Percentiles rank a stretch among this genome's conserved stretches.
Evolutionary conservation across 2,888 invertebrate species (phyloP).

Genomic region (Thera britannica): DNA sequence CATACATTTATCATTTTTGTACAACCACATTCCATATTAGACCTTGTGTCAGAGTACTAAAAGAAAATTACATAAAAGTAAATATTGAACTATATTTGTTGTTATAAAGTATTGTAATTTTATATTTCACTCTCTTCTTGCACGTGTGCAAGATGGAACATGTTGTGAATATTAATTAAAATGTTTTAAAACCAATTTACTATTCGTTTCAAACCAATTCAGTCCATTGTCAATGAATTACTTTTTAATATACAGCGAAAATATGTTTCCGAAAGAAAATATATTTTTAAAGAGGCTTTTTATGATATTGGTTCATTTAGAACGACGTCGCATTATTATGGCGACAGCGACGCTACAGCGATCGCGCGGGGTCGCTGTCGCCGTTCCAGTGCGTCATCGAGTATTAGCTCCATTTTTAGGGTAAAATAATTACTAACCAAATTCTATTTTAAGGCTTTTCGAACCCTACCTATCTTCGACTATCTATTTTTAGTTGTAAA

Average conservation of each 20-base stretch:
- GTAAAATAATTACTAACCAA: neutral
- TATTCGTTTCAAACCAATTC: neutral
- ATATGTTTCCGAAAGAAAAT: too few species aligned
- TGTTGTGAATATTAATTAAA: constrained; percentile 9
- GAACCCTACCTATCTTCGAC: constrained; percentile 15
- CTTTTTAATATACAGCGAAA: too few species aligned
- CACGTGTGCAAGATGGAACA: constrained; percentile 49
- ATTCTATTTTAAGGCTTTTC: constrained; percentile 4
- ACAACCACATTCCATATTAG: constrained; percentile 35
- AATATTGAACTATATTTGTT: constrained; percentile 24
- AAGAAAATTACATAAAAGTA: neutral
- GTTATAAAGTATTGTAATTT: constrained; percentile 29
- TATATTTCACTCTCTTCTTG: constrained; percentile 55
- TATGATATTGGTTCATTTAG: neutral
- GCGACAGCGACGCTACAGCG: neutral
- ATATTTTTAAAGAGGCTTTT: too few species aligned
- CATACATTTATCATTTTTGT: neutral
- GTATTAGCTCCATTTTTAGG: neutral
- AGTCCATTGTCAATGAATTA: neutral
- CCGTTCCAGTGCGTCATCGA: neutral
- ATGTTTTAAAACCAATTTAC: neutral
- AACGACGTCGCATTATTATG: neutral
- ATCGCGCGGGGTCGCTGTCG: neutral
- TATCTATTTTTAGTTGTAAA: constrained; percentile 53
- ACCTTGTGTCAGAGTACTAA: constrained; percentile 14